phyloP scores from a whole-genome alignment of 2,113 vertebrate species.

The Mormyrus iriodes region DNA sequence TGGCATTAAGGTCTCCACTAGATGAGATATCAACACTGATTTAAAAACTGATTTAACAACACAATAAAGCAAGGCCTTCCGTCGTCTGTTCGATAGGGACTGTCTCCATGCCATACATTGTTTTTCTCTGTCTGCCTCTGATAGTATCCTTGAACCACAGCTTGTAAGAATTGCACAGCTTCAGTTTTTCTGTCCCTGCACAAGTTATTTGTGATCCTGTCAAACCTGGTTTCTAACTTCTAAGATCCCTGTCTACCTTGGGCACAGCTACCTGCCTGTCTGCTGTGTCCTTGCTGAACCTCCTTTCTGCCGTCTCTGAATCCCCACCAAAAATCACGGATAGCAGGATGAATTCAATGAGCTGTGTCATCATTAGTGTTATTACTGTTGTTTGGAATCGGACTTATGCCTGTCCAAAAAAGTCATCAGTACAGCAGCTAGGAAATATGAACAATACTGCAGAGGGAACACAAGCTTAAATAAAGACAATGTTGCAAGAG shows the following conservation, averaged over 20 bases:
- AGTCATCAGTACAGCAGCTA: not conserved
- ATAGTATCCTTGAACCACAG: not conserved
- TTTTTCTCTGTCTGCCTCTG: not conserved
- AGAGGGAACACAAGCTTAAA: not conserved
- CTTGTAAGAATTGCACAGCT: not conserved
- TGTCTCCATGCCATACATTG: not conserved
- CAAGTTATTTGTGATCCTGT: not conserved
- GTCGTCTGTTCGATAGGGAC: not conserved
- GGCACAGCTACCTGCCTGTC: not conserved
- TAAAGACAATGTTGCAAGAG: not conserved
- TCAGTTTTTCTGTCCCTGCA: not conserved
- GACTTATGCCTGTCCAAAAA: conserved; percentile 5
- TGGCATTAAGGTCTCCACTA: not conserved
- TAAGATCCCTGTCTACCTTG: not conserved
- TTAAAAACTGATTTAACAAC: not conserved
- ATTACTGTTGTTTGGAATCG: conserved; percentile 2
- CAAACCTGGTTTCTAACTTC: not conserved
- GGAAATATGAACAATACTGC: not conserved
- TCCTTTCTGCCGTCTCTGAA: not conserved
- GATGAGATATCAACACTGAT: not conserved
- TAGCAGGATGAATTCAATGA: conserved; percentile 18
- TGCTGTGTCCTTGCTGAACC: not conserved
- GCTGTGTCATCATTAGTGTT: conserved; percentile 13
- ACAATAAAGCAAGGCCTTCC: not conserved
- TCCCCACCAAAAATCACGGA: conserved; percentile 11